Conservation (phyloP, 2,888 invertebrate genomes). For the Reticulitermes lucifugus region DNA sequence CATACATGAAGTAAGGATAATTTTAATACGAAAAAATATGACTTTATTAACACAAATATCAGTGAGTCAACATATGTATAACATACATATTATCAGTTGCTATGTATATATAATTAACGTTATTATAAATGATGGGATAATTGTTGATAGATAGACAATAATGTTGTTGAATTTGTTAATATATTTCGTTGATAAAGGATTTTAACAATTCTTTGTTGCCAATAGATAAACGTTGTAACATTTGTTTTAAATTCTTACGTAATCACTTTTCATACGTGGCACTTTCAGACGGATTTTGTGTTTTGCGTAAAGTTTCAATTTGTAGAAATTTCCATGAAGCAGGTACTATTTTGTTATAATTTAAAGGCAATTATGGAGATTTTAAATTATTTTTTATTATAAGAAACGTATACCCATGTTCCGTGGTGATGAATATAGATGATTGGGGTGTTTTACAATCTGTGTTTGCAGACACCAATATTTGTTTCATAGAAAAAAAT, state of each 20-base stretch:
- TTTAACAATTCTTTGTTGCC: slow-evolving; percentile 34
- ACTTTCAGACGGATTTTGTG: not conserved
- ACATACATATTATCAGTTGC: slow-evolving; percentile 26
- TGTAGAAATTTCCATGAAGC: not conserved
- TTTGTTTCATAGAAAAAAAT: slow-evolving; percentile 10
- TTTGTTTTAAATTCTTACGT: not conserved
- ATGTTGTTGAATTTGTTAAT: slow-evolving; percentile 47
- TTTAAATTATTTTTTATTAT: slow-evolving; percentile 23
- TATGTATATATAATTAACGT: slow-evolving; percentile 24
- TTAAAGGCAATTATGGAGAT: slow-evolving; percentile 25
- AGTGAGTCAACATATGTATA: not conserved
- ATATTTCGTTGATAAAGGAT: slow-evolving; percentile 40
- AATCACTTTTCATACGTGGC: not conserved
- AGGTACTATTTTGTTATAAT: slow-evolving; percentile 28
- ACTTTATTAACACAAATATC: slow-evolving; percentile 19
- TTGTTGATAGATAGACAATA: slow-evolving; percentile 51
- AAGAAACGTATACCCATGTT: not conserved
- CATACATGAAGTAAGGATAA: slow-evolving; percentile 29
- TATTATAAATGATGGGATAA: slow-evolving; percentile 34
- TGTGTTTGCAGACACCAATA: not conserved
- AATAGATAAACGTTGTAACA: not conserved
- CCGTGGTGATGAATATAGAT: not conserved
- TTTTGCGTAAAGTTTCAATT: not conserved
- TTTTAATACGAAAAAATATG: slow-evolving; percentile 34
- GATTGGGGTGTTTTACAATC: not conserved